Percentiles rank a stretch among this genome's conserved stretches.
Evolutionary conservation across 2,113 vertebrate genomes (phyloP).

Genomic region (Oreotragus oreotragus): DNA sequence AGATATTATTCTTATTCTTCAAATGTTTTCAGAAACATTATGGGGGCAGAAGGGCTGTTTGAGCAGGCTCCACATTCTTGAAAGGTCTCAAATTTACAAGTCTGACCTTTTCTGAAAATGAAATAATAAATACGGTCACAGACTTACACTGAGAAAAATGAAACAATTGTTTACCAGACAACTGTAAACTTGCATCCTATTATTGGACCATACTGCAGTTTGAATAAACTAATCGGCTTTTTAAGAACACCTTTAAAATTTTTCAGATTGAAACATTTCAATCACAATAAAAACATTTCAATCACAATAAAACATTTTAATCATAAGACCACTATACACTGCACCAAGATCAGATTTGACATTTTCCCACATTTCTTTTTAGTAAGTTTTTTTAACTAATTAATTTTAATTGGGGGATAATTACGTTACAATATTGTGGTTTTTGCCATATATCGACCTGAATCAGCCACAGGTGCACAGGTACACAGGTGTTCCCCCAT

Average conservation of each 20-base stretch:
- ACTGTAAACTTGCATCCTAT: neutral
- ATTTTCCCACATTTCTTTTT: neutral
- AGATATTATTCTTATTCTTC: neutral
- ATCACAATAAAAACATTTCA: neutral
- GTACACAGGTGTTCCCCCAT: neutral
- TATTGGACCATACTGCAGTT: neutral
- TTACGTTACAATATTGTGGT: neutral
- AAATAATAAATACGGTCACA: neutral
- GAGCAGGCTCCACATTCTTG: slow-evolving; percentile 5
- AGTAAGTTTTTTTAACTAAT: neutral
- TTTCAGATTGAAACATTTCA: neutral
- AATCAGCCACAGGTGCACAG: neutral
- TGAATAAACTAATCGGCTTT: neutral
- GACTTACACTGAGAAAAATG: neutral
- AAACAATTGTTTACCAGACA: neutral
- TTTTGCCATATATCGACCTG: neutral
- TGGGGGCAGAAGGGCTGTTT: neutral
- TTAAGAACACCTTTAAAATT: neutral
- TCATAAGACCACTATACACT: neutral
- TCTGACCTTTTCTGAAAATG: slow-evolving; percentile 28
- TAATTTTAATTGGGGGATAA: neutral
- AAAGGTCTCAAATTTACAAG: neutral
- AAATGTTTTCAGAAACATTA: neutral
- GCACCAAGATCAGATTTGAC: neutral
- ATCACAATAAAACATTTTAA: neutral